These are phyloP conservation scores for Pan paniscus DNA, from an alignment of 2,113 vertebrate genomes.

Conservation along the genomic window DNA sequence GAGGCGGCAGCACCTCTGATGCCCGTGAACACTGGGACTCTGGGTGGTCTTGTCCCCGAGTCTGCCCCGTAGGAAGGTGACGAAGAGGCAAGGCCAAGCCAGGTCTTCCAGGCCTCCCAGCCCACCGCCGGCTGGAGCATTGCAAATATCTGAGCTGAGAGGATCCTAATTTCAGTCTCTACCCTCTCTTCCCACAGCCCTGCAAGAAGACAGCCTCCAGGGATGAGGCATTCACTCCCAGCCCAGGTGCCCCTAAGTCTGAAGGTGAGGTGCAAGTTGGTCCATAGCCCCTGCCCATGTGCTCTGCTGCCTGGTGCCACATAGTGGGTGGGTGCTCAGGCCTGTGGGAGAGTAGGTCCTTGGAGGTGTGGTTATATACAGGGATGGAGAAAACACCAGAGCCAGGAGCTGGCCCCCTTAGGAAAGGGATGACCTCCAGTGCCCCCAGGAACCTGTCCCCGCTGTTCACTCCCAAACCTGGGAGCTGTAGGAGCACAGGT, in stretches of 20 bases:
- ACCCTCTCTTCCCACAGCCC: not conserved
- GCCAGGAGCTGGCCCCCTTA: not conserved
- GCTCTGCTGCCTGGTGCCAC: too few species aligned
- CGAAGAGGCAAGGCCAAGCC: not conserved
- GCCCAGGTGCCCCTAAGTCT: not conserved
- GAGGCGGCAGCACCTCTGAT: too few species aligned
- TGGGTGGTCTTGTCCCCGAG: accelerated
- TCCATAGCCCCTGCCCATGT: accelerated
- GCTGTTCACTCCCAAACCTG: not conserved
- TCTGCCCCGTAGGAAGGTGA: not conserved
- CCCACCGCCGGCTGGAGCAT: not conserved
- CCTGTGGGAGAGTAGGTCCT: accelerated
- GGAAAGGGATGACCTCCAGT: not conserved
- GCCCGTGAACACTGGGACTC: accelerated
- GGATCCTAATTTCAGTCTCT: too few species aligned
- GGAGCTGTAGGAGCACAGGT: too few species aligned
- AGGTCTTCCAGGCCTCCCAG: not conserved
- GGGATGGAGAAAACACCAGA: not conserved
- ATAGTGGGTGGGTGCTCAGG: accelerated
- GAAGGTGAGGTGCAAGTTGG: not conserved
- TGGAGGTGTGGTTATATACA: not conserved
- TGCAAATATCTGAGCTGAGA: too few species aligned
- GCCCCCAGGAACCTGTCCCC: accelerated
- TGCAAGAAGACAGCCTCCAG: not conserved
- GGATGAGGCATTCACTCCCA: not conserved